Evolutionary conservation across 2,888 invertebrate species (phyloP).

Genomic region (Macaria liturata): DNA sequence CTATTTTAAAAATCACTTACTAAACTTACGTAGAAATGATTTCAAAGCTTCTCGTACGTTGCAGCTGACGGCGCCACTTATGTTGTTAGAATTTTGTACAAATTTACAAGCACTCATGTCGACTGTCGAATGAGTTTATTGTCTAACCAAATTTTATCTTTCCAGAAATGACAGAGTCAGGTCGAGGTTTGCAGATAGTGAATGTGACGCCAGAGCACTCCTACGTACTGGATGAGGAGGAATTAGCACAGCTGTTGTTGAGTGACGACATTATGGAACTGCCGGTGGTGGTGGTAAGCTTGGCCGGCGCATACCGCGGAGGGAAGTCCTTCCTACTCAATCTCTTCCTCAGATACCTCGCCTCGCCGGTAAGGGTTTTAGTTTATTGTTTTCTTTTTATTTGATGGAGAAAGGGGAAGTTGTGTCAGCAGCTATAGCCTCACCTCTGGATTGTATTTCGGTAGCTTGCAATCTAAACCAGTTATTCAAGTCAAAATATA

Average conservation of each 20-base stretch:
- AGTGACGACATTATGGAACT: slow-evolving; percentile 34
- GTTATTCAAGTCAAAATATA: too few species aligned
- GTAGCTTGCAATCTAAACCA: too few species aligned
- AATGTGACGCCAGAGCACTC: slow-evolving; percentile 21
- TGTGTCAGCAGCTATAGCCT: too few species aligned
- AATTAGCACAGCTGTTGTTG: slow-evolving; percentile 30
- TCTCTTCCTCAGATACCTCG: slow-evolving; percentile 41
- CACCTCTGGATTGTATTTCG: too few species aligned
- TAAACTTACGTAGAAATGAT: too few species aligned
- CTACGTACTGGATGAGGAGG: slow-evolving; percentile 29
- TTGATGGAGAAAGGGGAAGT: too few species aligned
- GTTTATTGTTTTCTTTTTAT: too few species aligned
- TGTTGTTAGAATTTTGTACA: too few species aligned
- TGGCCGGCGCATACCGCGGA: slow-evolving; percentile 42
- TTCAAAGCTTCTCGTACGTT: too few species aligned
- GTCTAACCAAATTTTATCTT: neutral
- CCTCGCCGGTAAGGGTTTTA: slow-evolving; percentile 31
- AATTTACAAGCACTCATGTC: too few species aligned
- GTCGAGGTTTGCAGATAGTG: slow-evolving; percentile 26
- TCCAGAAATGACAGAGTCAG: slow-evolving; percentile 15
- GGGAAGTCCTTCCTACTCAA: slow-evolving; percentile 45
- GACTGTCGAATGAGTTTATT: neutral
- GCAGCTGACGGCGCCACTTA: too few species aligned
- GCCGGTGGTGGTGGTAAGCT: slow-evolving; percentile 41
- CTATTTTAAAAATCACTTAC: too few species aligned